Conservation (phyloP, 2,113 vertebrate species). For the Nibea coibor region DNA sequence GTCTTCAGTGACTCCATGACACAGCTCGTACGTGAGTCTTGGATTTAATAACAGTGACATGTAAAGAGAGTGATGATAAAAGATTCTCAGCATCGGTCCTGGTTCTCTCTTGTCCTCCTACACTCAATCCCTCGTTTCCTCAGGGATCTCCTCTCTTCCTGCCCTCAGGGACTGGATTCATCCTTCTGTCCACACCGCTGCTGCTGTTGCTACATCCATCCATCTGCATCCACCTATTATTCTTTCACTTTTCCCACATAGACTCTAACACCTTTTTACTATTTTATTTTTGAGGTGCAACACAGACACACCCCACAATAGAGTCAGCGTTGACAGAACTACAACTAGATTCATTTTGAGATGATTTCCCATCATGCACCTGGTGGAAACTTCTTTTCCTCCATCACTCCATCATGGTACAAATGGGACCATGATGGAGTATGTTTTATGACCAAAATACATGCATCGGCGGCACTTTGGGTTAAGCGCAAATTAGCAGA, state of each 20-base stretch:
- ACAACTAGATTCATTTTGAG: too few species aligned
- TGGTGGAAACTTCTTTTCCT: too few species aligned
- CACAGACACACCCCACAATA: background rate
- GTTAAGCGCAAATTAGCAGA: too few species aligned
- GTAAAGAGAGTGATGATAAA: background rate
- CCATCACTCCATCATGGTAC: too few species aligned
- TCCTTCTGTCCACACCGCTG: background rate
- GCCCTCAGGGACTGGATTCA: background rate
- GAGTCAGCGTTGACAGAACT: background rate
- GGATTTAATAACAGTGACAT: background rate
- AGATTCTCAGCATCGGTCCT: background rate
- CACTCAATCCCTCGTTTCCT: constrained; percentile 28
- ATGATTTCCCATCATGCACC: too few species aligned
- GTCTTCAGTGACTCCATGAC: background rate
- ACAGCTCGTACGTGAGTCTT: background rate
- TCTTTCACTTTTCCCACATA: background rate
- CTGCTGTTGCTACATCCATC: background rate
- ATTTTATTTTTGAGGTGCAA: background rate
- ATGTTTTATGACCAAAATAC: too few species aligned
- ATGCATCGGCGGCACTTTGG: too few species aligned
- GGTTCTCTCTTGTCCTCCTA: constrained; percentile 1
- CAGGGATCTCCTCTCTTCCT: constrained; percentile 25
- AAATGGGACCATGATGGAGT: too few species aligned
- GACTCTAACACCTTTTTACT: background rate
- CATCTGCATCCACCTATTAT: background rate